phyloP scores from a whole-genome alignment of 2,888 invertebrate genomes.

The Adela reaumurella region DNA sequence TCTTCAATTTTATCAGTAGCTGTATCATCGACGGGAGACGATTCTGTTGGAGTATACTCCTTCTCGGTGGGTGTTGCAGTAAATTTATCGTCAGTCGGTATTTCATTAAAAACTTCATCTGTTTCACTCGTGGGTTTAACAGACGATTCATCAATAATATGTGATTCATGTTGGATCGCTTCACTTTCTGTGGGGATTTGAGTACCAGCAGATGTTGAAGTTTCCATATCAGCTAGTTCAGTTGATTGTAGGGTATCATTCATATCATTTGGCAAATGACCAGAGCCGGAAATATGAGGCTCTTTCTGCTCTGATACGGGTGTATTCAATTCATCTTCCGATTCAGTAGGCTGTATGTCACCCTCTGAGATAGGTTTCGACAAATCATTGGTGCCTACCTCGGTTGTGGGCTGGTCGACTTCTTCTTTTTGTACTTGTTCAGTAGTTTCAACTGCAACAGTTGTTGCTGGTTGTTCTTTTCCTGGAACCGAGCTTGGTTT shows the following conservation, averaged over 20 bases:
- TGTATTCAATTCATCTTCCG: not conserved
- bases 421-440: not conserved
- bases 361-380: not conserved
- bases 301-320: not conserved
- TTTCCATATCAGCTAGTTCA: too few relatives aligned
- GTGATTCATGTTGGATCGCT: slow-evolving; percentile 1
- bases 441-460: too few relatives aligned
- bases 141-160: not conserved
- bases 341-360: not conserved
- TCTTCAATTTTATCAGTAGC: not conserved
- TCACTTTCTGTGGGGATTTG: not conserved
- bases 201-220: too few relatives aligned
- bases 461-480: not conserved
- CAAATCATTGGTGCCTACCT: not conserved
- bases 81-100: not conserved
- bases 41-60: not conserved
- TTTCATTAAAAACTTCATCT: slow-evolving; percentile 2
- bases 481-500: too few relatives aligned
- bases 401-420: not conserved
- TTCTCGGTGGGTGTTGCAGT: too few relatives aligned
- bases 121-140: slow-evolving; percentile 1
- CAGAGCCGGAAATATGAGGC: not conserved
- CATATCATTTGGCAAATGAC: too few relatives aligned
- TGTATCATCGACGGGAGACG: not conserved
- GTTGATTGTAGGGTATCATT: too few relatives aligned